Evolutionary conservation across 2,888 invertebrate genomes (phyloP).

Genomic region (Tetramorium bicarinatum): DNA sequence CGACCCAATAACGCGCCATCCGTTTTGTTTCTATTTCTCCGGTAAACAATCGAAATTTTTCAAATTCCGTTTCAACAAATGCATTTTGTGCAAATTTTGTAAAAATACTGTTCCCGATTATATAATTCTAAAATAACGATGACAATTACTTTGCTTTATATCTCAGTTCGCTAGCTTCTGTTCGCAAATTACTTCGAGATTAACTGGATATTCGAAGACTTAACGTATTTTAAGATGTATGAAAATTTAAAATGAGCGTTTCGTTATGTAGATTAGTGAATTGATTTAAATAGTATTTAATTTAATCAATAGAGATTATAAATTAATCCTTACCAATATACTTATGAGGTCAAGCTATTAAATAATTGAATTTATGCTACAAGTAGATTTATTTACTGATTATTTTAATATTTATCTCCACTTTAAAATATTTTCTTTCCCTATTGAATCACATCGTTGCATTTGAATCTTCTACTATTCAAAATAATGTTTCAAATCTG

Average conservation of each 20-base stretch:
- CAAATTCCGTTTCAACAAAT: neutral
- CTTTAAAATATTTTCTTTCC: too few relatives aligned
- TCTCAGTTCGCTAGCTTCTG: neutral
- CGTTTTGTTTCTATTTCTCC: conserved; percentile 34
- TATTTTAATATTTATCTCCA: too few relatives aligned
- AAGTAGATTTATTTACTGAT: too few relatives aligned
- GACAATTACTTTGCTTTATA: neutral
- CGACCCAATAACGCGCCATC: conserved; percentile 77
- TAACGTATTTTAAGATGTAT: neutral
- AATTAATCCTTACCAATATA: neutral
- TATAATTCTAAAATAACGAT: neutral
- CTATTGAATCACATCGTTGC: too few relatives aligned
- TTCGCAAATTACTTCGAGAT: conserved; percentile 9
- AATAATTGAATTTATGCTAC: too few relatives aligned
- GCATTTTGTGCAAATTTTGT: conserved; percentile 5
- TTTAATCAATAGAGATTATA: neutral
- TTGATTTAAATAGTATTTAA: neutral
- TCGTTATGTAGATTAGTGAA: neutral
- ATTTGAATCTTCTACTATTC: too few relatives aligned
- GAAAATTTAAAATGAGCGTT: neutral
- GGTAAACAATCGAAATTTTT: conserved; percentile 28
- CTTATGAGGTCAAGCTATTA: too few relatives aligned
- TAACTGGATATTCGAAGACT: conserved; percentile 5
- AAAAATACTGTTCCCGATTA: neutral
- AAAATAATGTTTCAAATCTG: too few relatives aligned